Evolutionary conservation across 2,113 vertebrate species (phyloP), one percentile per base, ranked within the genome.

Genomic region (Bostrychus sinensis): DNA sequence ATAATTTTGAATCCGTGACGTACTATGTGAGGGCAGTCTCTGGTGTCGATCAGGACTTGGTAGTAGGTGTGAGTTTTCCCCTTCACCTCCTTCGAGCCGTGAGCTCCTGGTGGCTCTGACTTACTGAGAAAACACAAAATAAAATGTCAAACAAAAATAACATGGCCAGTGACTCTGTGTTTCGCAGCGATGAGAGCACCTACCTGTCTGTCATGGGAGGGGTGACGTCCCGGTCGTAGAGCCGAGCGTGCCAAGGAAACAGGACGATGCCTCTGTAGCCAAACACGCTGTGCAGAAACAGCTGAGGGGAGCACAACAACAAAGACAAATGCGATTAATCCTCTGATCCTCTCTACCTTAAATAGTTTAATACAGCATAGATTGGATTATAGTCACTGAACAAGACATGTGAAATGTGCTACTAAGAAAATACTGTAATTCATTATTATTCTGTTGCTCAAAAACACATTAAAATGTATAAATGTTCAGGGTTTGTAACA

Each of bases 31-130:
- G 96, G 96, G 30, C 96, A 98, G 85, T 98, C 96, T 23, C 95
- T 92, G 60, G 95, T 96, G 85, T 98, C 96, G 64, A 98, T 98
- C 93, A 43, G 93, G 85, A 99, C 97, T 78, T 99, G 97, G 77
- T 99, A 99, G 88, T 99, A 98, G 28, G 96, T 98, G 55, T 99
- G 97, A 7, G 96, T 98, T 87, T 97, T 96, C 56, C 96, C 96
- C 84, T 97, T 98, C 66, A 98, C 96, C 82, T 98, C 97, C 84
- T 98, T 97, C 59, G 96, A 96, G 39, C 95, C 94, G 0, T 98
- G 95, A 46, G 90, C 88, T 13, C 93, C 90, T 0, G 88, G 84
- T 1, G 91, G 93, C 56, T 98, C 96, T 0, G 85, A 86, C 70
- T 92, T 91, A 48, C 92, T 93, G 64, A 20, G 48, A 14, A 72